A percentile compares a stretch with the other conserved stretches of the same genome.
These are phyloP conservation scores for Haliclona indistincta DNA, from an alignment of 37 sponge, comb jelly and placozoan species.

Conservation along the genomic window DNA sequence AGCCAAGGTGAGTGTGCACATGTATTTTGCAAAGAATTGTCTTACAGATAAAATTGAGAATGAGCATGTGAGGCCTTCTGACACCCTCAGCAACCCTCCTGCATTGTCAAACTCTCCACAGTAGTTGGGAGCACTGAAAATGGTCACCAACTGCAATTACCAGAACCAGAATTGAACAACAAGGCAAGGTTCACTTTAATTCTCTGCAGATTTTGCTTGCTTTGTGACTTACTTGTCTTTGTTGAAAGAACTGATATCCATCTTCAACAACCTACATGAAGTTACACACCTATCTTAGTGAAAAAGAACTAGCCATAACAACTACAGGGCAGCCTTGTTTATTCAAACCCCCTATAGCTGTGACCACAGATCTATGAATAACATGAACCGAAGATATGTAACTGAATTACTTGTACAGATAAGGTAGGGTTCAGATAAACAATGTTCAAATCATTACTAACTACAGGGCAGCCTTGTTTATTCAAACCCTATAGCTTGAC, in stretches of 20 bases:
- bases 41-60: slow-evolving; percentile 78
- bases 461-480: background rate
- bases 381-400: no score
- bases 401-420: slow-evolving; percentile 1
- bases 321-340: background rate
- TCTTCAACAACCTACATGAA: slow-evolving; percentile 89
- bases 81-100: slow-evolving; percentile 72
- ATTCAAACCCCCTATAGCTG: background rate
- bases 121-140: slow-evolving; percentile 97
- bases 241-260: slow-evolving; percentile 90
- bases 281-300: no score
- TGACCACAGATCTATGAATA: no score
- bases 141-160: slow-evolving; percentile 84
- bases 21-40: no score
- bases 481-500: background rate
- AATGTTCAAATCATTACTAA: no score
- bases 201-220: background rate
- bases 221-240: slow-evolving; percentile 65
- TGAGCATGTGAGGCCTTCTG: slow-evolving; percentile 83
- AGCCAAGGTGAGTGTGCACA: no score
- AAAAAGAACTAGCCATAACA: no score
- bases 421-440: background rate
- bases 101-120: slow-evolving; percentile 96
- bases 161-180: background rate
- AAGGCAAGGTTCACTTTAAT: background rate